Conservation (phyloP, 2,888 invertebrate species). For the Agonopterix alstromeriana region DNA sequence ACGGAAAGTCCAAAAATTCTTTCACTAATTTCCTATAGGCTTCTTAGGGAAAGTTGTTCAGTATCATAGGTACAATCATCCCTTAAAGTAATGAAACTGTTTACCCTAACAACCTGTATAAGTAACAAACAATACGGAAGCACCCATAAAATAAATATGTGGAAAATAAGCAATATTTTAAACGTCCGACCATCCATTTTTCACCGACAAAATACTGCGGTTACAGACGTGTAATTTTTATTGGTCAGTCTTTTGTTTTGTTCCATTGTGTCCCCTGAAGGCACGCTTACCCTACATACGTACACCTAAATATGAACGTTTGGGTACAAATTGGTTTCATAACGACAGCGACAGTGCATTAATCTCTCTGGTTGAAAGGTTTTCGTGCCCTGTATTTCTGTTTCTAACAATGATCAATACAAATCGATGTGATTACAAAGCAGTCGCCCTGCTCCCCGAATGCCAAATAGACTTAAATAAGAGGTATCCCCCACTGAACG, state of each 20-base stretch:
- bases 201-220: background rate
- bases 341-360: slow-evolving; percentile 7
- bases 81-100: too few relatives aligned
- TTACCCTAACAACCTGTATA: too few relatives aligned
- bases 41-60: too few relatives aligned
- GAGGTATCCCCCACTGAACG: too few relatives aligned
- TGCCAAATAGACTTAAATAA: background rate
- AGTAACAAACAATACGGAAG: too few relatives aligned
- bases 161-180: too few relatives aligned
- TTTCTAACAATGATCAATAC: background rate
- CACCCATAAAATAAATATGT: too few relatives aligned
- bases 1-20: too few relatives aligned
- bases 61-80: too few relatives aligned
- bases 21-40: too few relatives aligned
- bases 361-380: slow-evolving; percentile 9
- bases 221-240: slow-evolving; percentile 1
- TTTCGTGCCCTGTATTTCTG: slow-evolving; percentile 1
- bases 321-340: slow-evolving; percentile 6
- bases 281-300: background rate
- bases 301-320: slow-evolving; percentile 2
- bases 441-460: background rate
- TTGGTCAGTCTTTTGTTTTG: background rate
- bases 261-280: background rate
- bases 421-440: slow-evolving; percentile 4
- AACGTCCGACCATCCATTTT: background rate